These are phyloP conservation scores for Aix galericulata DNA, from an alignment of 2,113 vertebrate genomes.

Conservation along the genomic window DNA sequence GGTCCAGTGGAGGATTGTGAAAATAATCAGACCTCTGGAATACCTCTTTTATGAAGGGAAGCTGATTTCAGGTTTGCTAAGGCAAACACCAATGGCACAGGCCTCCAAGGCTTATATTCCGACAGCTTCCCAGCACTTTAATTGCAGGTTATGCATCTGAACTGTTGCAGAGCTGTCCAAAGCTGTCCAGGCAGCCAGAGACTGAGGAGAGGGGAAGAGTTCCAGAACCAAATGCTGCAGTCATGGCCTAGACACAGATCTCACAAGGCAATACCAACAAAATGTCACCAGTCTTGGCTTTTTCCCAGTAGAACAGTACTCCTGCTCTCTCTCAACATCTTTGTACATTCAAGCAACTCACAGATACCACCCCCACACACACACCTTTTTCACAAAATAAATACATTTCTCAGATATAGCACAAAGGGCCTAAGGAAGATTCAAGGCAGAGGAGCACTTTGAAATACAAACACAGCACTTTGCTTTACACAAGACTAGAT, in stretches of 20 bases:
- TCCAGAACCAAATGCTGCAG: background rate
- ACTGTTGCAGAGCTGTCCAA: background rate
- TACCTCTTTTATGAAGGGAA: too few relatives aligned
- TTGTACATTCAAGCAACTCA: background rate
- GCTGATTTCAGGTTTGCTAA: too few relatives aligned
- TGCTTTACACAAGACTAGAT: constrained; percentile 14
- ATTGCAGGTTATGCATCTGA: background rate
- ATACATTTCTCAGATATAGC: constrained; percentile 20
- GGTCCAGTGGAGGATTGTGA: too few relatives aligned
- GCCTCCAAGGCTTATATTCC: background rate
- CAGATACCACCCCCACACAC: background rate
- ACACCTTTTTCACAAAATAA: background rate
- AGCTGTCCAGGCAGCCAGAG: background rate
- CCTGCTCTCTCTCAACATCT: background rate
- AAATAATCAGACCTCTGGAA: too few relatives aligned
- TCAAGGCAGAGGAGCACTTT: background rate
- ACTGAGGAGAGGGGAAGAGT: background rate
- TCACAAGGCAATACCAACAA: background rate
- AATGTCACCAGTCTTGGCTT: background rate
- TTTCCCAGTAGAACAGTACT: background rate
- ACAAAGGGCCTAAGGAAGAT: background rate
- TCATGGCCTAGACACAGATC: background rate
- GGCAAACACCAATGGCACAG: background rate
- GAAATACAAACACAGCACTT: background rate
- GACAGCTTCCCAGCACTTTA: background rate